phyloP scores from a whole-genome alignment of 2,797 vertebrate species.

The Lacerta bilineata region DNA sequence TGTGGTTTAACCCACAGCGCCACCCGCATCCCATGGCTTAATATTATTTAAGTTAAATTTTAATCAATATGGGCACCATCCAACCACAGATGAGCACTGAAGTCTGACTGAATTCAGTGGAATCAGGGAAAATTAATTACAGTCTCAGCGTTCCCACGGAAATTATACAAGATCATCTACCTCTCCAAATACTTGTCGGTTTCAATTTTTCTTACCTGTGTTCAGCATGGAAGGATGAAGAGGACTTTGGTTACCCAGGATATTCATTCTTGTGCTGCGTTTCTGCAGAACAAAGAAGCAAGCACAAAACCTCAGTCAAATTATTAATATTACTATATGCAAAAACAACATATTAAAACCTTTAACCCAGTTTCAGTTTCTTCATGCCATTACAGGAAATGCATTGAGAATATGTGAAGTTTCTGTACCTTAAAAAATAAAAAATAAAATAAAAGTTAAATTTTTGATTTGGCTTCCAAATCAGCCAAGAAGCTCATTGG shows the following conservation, averaged over 20 bases:
- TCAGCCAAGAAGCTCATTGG: neutral
- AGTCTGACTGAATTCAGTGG: neutral
- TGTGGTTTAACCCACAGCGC: too few relatives aligned
- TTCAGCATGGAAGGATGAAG: slow-evolving; percentile 92
- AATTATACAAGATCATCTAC: neutral
- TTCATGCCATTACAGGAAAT: neutral
- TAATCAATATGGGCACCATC: neutral
- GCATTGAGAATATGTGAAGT: slow-evolving; percentile 59
- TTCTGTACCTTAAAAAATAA: slow-evolving; percentile 69
- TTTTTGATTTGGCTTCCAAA: neutral
- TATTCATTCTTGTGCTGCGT: slow-evolving; percentile 94
- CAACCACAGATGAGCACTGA: neutral
- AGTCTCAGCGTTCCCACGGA: neutral
- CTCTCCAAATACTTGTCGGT: neutral
- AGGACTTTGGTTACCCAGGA: slow-evolving; percentile 92
- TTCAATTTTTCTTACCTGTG: slow-evolving; percentile 84
- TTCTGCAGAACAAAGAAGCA: slow-evolving; percentile 84
- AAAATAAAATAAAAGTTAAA: slow-evolving; percentile 61
- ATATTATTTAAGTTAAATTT: neutral
- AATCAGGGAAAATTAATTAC: too few relatives aligned
- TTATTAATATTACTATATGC: slow-evolving; percentile 41
- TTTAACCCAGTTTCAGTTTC: neutral
- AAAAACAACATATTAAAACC: neutral
- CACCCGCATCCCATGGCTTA: neutral
- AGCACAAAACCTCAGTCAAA: slow-evolving; percentile 64